Evolutionary conservation across 1,140 invertebrate genomes (phyloP).

Genomic region (Helicoverpa zea): DNA sequence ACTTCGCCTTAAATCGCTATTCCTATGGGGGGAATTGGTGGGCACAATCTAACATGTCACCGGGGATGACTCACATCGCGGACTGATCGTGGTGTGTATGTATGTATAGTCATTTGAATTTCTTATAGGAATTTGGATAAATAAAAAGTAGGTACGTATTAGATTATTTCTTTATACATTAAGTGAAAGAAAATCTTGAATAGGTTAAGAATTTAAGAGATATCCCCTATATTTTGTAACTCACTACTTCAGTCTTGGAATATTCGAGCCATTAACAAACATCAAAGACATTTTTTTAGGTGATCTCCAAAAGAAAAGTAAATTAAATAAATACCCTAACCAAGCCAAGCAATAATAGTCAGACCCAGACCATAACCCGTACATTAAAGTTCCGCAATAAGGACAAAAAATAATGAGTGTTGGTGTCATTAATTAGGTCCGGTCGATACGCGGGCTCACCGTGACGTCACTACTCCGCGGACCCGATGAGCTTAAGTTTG

Average conservation of each 20-base stretch:
- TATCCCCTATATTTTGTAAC: too few relatives aligned
- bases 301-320: too few relatives aligned
- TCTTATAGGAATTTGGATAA: neutral
- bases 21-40: conserved; percentile 31
- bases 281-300: too few relatives aligned
- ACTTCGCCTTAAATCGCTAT: conserved; percentile 24
- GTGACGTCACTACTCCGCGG: conserved; percentile 14
- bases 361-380: neutral
- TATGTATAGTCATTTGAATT: conserved; percentile 7
- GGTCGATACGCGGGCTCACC: neutral
- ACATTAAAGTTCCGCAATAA: neutral
- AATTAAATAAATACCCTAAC: too few relatives aligned
- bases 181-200: neutral
- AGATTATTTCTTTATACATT: too few relatives aligned
- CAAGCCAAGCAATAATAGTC: too few relatives aligned
- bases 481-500: conserved; percentile 34
- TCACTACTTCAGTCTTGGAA: too few relatives aligned
- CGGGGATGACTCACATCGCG: conserved; percentile 14
- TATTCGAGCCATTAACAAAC: too few relatives aligned
- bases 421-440: conserved; percentile 21
- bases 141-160: too few relatives aligned
- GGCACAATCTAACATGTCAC: conserved; percentile 30
- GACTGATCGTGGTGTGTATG: neutral
- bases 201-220: neutral
- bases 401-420: conserved; percentile 21